These are phyloP conservation scores for Argya squamiceps DNA, from an alignment of 2,797 vertebrate genomes.

Conservation along the genomic window DNA sequence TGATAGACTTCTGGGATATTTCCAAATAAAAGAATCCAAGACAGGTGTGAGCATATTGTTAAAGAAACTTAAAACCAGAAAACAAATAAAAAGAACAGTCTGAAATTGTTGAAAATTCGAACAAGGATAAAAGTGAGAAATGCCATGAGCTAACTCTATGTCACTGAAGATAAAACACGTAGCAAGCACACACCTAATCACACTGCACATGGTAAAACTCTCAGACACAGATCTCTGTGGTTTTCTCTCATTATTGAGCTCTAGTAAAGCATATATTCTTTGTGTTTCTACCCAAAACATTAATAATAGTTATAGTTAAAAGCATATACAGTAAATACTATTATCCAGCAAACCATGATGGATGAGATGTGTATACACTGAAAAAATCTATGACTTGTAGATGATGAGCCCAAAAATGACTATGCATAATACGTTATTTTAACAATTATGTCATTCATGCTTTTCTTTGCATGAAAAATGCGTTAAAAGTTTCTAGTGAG, in stretches of 20 bases:
- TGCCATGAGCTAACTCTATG: accelerated
- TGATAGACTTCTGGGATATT: not conserved
- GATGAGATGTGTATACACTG: not conserved
- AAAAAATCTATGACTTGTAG: not conserved
- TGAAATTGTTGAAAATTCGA: not conserved
- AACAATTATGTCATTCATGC: not conserved
- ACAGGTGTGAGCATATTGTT: not conserved
- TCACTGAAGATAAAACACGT: not conserved
- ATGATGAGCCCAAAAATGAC: not conserved
- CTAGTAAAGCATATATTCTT: not conserved
- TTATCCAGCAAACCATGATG: not conserved
- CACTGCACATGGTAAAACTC: not conserved
- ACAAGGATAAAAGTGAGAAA: not conserved
- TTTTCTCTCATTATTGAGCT: not conserved
- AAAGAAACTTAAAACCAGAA: not conserved
- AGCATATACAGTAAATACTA: not conserved
- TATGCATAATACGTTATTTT: not conserved
- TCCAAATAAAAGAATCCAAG: not conserved
- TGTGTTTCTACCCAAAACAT: not conserved
- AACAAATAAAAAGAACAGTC: not conserved
- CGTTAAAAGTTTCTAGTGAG: not conserved
- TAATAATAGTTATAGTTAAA: not conserved
- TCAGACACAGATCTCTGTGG: not conserved
- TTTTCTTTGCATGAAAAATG: not conserved
- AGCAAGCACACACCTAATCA: not conserved